Evolutionary conservation across 2,113 vertebrate species (phyloP).

Genomic region (Amblyornis subalaris): DNA sequence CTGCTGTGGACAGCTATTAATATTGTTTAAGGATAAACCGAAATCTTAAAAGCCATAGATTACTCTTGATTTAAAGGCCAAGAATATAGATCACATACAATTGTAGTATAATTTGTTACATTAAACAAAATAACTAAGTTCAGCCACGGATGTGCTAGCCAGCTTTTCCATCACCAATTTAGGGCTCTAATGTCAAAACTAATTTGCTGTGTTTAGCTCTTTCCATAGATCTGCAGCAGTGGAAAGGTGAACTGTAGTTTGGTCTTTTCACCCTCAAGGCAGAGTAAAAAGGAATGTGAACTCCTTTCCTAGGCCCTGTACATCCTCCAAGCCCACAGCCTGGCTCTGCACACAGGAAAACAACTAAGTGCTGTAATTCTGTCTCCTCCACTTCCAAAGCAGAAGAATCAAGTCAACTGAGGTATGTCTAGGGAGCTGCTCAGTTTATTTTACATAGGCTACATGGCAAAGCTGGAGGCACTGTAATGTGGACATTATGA

Average conservation of each 20-base stretch:
- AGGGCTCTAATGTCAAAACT: background rate
- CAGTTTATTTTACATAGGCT: background rate
- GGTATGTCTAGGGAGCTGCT: background rate
- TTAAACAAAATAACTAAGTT: background rate
- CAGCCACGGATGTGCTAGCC: background rate
- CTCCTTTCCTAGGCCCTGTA: background rate
- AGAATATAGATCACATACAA: background rate
- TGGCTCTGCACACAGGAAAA: background rate
- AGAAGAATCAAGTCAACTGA: background rate
- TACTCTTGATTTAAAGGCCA: conserved; percentile 1
- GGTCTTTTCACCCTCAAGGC: background rate
- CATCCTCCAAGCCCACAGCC: background rate
- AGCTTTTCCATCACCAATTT: background rate
- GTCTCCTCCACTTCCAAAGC: background rate
- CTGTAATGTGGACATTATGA: accelerated
- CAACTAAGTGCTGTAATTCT: background rate
- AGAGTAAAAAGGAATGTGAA: background rate
- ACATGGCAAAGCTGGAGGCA: background rate
- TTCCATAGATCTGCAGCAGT: background rate
- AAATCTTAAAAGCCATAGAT: background rate
- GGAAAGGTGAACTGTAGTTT: background rate
- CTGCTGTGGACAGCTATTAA: background rate
- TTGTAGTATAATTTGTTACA: background rate
- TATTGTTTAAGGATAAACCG: background rate
- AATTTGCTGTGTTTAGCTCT: background rate